These are phyloP conservation scores for Oscheius sp. DNA, from an alignment of 1,140 invertebrate species.

Conservation along the genomic window DNA sequence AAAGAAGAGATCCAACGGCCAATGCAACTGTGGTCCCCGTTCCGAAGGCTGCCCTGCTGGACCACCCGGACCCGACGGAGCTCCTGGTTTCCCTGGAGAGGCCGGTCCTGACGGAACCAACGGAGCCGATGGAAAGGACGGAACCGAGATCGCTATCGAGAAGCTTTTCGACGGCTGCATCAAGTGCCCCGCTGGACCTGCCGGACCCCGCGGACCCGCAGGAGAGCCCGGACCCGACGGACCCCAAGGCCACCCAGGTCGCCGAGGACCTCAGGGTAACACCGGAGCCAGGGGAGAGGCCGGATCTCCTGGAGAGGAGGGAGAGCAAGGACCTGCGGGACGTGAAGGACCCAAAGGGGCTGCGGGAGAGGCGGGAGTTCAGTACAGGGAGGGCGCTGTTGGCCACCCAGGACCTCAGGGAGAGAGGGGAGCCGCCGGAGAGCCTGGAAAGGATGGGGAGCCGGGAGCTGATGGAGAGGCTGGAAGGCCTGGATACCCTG, in stretches of 20 bases:
- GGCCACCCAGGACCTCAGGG: constrained; percentile 23
- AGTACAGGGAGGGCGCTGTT: background rate
- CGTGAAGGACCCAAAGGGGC: constrained; percentile 18
- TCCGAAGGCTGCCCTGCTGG: constrained; percentile 21
- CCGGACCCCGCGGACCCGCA: constrained; percentile 14
- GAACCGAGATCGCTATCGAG: background rate
- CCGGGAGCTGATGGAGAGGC: constrained; percentile 18
- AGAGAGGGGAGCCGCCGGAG: constrained; percentile 17
- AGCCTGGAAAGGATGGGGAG: constrained; percentile 21
- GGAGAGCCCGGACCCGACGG: background rate
- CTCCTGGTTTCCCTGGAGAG: constrained; percentile 8
- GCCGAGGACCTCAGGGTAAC: constrained; percentile 7
- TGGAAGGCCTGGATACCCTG: constrained; percentile 19
- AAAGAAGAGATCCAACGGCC: constrained; percentile 19
- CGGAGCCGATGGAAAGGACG: constrained; percentile 3
- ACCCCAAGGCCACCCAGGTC: background rate
- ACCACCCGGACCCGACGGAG: constrained; percentile 22
- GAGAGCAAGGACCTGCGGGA: constrained; percentile 23
- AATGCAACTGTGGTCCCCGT: constrained; percentile 18
- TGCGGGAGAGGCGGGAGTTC: constrained; percentile 26
- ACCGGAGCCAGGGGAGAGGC: constrained; percentile 13
- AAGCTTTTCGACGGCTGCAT: constrained; percentile 12
- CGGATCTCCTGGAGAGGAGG: constrained; percentile 23
- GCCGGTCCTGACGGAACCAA: constrained; percentile 11
- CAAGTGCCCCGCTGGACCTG: constrained; percentile 23